phyloP scores from a whole-genome alignment of 1,140 invertebrate species.

The Aethina tumida region DNA sequence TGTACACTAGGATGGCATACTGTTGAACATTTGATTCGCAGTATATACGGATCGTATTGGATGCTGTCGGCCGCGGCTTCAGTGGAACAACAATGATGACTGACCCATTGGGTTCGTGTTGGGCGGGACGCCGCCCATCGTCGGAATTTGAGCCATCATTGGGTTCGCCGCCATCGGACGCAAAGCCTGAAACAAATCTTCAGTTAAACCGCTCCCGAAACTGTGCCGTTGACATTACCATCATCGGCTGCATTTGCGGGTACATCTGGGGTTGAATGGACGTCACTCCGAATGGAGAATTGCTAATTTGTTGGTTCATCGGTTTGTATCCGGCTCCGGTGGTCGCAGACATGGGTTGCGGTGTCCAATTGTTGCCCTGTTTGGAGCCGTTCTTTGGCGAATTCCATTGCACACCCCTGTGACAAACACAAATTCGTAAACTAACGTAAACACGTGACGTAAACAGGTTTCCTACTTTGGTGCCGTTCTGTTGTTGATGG shows the following conservation, averaged over 20 bases:
- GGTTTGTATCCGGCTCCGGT: constrained; percentile 73
- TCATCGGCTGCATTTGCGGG: constrained; percentile 23
- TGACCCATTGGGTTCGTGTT: too few relatives aligned
- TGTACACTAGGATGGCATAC: too few relatives aligned
- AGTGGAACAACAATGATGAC: too few relatives aligned
- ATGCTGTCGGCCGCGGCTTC: too few relatives aligned
- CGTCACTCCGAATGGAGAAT: constrained; percentile 18
- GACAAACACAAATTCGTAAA: constrained; percentile 9
- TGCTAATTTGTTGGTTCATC: constrained; percentile 51
- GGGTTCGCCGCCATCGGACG: too few relatives aligned
- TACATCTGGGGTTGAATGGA: constrained; percentile 16
- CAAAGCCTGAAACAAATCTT: too few relatives aligned
- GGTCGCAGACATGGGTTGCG: constrained; percentile 76
- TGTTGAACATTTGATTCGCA: too few relatives aligned
- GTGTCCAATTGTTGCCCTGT: constrained; percentile 57
- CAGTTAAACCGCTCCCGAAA: too few relatives aligned
- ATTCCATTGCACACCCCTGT: constrained; percentile 63
- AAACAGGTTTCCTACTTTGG: constrained; percentile 53
- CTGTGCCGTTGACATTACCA: too few relatives aligned
- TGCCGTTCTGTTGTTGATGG: constrained; percentile 71
- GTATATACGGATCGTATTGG: too few relatives aligned
- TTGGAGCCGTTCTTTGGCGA: constrained; percentile 76
- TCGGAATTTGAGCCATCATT: too few relatives aligned
- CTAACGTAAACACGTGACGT: neutral
- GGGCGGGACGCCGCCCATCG: too few relatives aligned